Evolutionary conservation across 92 coral and sea anemone species (phyloP), one percentile per base, ranked within the genome.

Genomic region (Epizoanthus ramosus): DNA sequence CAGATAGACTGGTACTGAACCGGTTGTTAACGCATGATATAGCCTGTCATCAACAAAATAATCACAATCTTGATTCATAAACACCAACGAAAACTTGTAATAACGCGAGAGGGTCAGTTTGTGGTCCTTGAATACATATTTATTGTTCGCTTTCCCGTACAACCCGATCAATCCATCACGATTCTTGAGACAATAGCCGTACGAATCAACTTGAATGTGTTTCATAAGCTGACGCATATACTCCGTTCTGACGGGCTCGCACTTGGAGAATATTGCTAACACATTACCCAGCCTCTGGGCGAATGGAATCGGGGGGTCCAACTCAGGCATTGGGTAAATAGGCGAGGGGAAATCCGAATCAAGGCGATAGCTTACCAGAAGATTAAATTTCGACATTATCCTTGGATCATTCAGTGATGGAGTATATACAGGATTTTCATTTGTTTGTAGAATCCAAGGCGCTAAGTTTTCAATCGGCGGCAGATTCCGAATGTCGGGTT

Each of bases 281-380:
- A 94, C 87, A 19, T 89, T 83, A 2, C 98, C 98, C 17, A 70
- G 87, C 10, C 95, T 88, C 67, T 97, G 80, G 2, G 76, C 83
- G 53, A 97, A 97, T 4, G 99, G 90, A 9, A 97, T 64, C 0
- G 99, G 95, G 9, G 94, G 90, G 50, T 83, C 84, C 33, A 97
- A 71, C 31, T 68, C 92, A 16, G 99, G 99, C 88, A 90, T 94
- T 12, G 93, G 90, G 25, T 94, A 93, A 45, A 90, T 87, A 0
- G 99, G 99, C 14, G 98, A 97, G 1, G 99, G 98, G 52, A 97
- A 97, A 85, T 97, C 99, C 59, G 99, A 90, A 76, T 97, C 99
- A 2, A 97, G 66, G 14, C 99, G 91, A 83, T 97, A 97, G 71
- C 98, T 86, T 0, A 92, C 85, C 0, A 87, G 88, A 41, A 94